Conservation (phyloP, 1,140 invertebrate genomes). For the Aporrectodea caliginosa region DNA sequence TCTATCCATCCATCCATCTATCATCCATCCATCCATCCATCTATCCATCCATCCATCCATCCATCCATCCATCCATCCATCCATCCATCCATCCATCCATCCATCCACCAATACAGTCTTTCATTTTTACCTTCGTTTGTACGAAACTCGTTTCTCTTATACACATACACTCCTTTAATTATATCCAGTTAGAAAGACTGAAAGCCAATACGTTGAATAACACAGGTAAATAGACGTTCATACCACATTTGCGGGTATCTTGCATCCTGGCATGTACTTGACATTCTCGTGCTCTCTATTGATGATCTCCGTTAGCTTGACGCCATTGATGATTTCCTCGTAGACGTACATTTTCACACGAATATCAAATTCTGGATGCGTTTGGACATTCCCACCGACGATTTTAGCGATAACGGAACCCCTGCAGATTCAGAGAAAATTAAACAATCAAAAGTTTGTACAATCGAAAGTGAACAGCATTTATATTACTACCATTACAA, state of each 20-base stretch:
- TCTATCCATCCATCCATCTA: too few relatives aligned
- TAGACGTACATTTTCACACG: conserved; percentile 88
- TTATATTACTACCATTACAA: too few relatives aligned
- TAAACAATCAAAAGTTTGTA: too few relatives aligned
- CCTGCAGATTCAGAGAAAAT: conserved; percentile 66
- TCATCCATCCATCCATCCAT: too few relatives aligned
- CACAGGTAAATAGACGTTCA: too few relatives aligned
- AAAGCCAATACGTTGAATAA: too few relatives aligned
- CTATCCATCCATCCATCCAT: too few relatives aligned
- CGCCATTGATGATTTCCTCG: conserved; percentile 92
- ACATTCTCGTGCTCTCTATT: conserved; percentile 97
- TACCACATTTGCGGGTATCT: conserved; percentile 67
- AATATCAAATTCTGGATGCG: conserved; percentile 65
- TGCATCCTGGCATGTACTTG: conserved; percentile 94
- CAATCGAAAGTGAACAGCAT: too few relatives aligned
- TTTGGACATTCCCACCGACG: conserved; percentile 81
- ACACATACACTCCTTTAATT: neutral
- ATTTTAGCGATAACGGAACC: conserved; percentile 99
- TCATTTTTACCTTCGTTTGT: neutral
- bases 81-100: too few relatives aligned
- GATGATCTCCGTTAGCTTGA: conserved; percentile 97
- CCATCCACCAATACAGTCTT: neutral
- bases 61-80: too few relatives aligned
- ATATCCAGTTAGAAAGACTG: neutral
- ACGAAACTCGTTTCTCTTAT: neutral